Base-by-base conservation (phyloP, 2,797 vertebrate species). In the Chelon labrosus region DNA sequence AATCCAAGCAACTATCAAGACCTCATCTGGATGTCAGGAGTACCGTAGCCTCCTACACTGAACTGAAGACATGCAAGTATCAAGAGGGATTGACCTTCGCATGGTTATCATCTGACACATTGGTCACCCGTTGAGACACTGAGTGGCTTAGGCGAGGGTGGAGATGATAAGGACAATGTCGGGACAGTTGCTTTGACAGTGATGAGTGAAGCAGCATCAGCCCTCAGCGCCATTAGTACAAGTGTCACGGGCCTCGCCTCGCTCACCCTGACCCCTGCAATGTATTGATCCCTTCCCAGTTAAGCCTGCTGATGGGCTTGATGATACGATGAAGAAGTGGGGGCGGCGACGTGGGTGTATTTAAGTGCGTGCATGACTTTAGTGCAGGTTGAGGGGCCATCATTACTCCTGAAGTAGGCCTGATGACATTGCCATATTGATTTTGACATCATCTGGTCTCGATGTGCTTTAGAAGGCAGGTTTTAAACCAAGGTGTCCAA, bases 391-490 rank as follows among this genome's bases (percentile, higher is more conserved):
- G 75, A 67, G 74, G 82, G 67, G 11, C 52, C 83, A 16, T 85
- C 79, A 85, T 89, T 87, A 82, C 80, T 89, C 82, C 78, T 54
- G 70, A 54, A 80, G 73, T 69, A 17, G 56, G 69, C 68, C 80
- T 49, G 86, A 81, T 90, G 91, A 91, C 90, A 93, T 87, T 87
- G 84, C 63, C 70, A 10, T 91, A 94, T 93, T 93, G 94, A 94
- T 94, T 89, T 88, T 85, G 87, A 90, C 86, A 92, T 92, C 88
- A 91, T 90, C 88, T 88, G 77, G 65, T 85, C 62, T 75, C 82
- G 82, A 49, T 86, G 89, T 67, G 85, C 79, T 77, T 80, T 69
- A 56, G 79, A 66, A 57, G 50, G 49, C 10, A 27, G 55, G 75
- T 82, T 79, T 87, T 89, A 88, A 91, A 91, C 79, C 51, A 66